phyloP scores from a whole-genome alignment of 1,140 invertebrate genomes.

The Heterodera schachtii region DNA sequence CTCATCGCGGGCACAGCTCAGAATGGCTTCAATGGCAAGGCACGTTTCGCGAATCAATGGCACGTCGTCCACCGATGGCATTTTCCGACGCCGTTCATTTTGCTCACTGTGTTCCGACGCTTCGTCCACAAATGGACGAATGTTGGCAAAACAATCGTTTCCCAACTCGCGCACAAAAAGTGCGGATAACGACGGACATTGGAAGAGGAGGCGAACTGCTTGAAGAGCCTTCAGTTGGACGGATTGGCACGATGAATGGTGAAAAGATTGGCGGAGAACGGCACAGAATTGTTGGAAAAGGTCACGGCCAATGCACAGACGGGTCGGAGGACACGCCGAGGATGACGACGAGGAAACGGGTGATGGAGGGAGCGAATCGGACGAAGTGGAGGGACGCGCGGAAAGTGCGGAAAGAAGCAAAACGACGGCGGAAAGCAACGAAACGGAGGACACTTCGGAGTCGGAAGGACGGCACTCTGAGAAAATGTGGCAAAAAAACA shows the following conservation, averaged over 20 bases:
- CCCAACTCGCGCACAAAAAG: constrained; percentile 54
- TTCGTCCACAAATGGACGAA: constrained; percentile 49
- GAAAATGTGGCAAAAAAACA: too few relatives aligned
- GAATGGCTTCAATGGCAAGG: constrained; percentile 75
- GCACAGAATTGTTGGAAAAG: constrained; percentile 19
- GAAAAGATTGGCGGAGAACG: background rate
- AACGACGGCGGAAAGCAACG: constrained; percentile 5
- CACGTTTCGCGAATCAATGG: constrained; percentile 67
- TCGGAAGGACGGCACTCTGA: background rate
- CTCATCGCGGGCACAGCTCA: constrained; percentile 74
- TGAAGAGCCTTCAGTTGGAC: constrained; percentile 80
- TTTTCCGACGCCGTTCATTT: constrained; percentile 17
- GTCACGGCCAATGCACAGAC: background rate
- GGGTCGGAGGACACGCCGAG: background rate
- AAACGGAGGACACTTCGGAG: background rate
- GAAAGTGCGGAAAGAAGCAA: background rate
- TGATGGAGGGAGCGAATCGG: background rate
- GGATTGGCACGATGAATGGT: background rate
- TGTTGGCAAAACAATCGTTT: constrained; percentile 47
- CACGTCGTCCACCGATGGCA: constrained; percentile 44
- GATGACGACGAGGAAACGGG: background rate
- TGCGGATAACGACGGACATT: constrained; percentile 66
- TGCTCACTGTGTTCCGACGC: background rate
- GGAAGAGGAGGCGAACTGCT: constrained; percentile 77
- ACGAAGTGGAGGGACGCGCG: background rate